Evolutionary conservation across 2,888 invertebrate species (phyloP).

Genomic region (Watsonalla cultraria): DNA sequence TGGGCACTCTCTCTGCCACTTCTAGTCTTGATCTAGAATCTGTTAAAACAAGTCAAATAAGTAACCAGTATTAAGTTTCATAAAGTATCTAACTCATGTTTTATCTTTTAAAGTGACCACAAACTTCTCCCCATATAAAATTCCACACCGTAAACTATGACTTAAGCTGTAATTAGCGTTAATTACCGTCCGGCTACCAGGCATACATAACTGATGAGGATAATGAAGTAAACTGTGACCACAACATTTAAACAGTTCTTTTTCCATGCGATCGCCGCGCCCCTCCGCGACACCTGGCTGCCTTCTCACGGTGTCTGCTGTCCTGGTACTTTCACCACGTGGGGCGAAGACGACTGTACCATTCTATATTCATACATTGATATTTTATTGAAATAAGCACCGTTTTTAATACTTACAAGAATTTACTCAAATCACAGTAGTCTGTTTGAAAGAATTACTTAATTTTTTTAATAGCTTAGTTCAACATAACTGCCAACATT

Average conservation of each 20-base stretch:
- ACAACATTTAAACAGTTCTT: constrained; percentile 60
- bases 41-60: too few relatives aligned
- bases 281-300: constrained; percentile 38
- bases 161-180: constrained; percentile 39
- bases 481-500: too few relatives aligned
- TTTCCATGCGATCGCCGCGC: constrained; percentile 33
- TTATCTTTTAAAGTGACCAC: background rate
- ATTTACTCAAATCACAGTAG: too few relatives aligned
- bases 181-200: constrained; percentile 28
- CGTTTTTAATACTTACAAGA: too few relatives aligned
- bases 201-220: constrained; percentile 52
- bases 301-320: constrained; percentile 40
- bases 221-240: constrained; percentile 68
- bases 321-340: constrained; percentile 8
- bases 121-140: constrained; percentile 1
- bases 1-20: too few relatives aligned
- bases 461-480: too few relatives aligned
- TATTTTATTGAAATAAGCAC: background rate
- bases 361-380: background rate
- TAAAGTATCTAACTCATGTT: too few relatives aligned
- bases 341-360: background rate
- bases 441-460: too few relatives aligned
- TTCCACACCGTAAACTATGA: constrained; percentile 21
- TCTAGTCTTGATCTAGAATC: too few relatives aligned
- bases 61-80: too few relatives aligned